Evolutionary conservation across 2,113 vertebrate genomes (phyloP).

Genomic region (Egretta garzetta): DNA sequence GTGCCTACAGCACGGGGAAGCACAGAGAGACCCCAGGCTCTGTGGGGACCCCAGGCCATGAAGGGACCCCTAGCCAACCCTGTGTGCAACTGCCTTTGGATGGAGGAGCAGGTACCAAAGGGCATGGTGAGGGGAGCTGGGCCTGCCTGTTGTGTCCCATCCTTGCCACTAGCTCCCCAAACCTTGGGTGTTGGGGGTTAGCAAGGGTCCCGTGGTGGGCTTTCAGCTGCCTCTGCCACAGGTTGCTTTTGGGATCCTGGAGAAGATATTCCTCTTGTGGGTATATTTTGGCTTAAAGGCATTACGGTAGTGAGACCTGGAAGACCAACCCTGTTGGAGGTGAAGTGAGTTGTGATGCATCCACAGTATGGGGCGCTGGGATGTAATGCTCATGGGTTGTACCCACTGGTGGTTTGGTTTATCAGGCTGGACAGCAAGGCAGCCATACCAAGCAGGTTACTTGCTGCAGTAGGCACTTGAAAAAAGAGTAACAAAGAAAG

Average conservation of each 20-base stretch:
- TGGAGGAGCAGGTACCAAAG: not conserved
- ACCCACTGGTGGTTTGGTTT: not conserved
- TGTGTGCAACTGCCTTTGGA: not conserved
- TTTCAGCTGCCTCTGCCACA: not conserved
- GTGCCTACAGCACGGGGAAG: not conserved
- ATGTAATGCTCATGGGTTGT: accelerated
- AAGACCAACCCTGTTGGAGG: not conserved
- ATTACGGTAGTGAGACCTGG: not conserved
- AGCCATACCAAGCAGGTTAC: not conserved
- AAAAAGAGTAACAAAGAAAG: not conserved
- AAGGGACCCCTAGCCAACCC: not conserved
- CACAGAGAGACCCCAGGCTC: not conserved
- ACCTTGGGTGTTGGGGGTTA: not conserved
- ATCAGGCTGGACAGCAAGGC: not conserved
- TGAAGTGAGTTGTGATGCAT: not conserved
- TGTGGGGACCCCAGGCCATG: not conserved
- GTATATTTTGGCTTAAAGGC: not conserved
- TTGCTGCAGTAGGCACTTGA: not conserved
- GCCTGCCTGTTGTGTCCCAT: not conserved
- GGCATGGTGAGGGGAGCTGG: not conserved
- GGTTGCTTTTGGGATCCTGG: not conserved
- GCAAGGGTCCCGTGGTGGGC: not conserved
- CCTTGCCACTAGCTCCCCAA: not conserved
- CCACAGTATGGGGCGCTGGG: accelerated
- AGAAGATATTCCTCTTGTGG: not conserved